Percentiles rank a stretch among this genome's conserved stretches.
phyloP scores from a whole-genome alignment of 1,140 invertebrate species.

The Bicyclus anynana region DNA sequence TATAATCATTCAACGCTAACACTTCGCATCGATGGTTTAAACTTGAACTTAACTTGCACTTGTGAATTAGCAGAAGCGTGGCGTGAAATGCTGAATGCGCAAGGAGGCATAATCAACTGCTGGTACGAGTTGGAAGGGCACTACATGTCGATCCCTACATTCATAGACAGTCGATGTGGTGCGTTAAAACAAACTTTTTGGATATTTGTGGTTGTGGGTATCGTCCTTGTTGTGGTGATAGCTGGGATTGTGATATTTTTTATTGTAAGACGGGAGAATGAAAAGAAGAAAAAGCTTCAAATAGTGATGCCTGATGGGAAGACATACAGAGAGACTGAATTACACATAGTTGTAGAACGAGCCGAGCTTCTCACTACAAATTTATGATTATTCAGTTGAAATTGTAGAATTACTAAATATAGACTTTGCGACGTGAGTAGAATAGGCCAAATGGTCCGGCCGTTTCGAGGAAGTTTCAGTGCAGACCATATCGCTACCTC shows the following conservation, averaged over 20 bases:
- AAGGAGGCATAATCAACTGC: constrained; percentile 54
- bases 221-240: constrained; percentile 61
- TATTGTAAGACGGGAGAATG: constrained; percentile 56
- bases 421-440: not conserved
- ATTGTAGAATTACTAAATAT: not conserved
- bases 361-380: constrained; percentile 88
- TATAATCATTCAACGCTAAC: constrained; percentile 78
- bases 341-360: constrained; percentile 89
- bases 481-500: constrained; percentile 34
- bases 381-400: constrained; percentile 74
- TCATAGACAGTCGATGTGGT: constrained; percentile 56
- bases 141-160: constrained; percentile 57
- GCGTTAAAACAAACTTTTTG: constrained; percentile 64
- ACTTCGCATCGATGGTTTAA: constrained; percentile 78
- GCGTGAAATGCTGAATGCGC: constrained; percentile 46
- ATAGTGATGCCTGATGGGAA: constrained; percentile 88
- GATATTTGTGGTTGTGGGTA: constrained; percentile 60
- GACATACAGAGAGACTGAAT: constrained; percentile 89
- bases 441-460: not conserved
- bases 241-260: constrained; percentile 54
- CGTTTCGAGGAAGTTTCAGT: not conserved
- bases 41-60: constrained; percentile 79
- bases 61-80: constrained; percentile 75
- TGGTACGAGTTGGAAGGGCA: constrained; percentile 60
- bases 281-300: constrained; percentile 74